phyloP scores from a whole-genome alignment of 2,797 vertebrate species.

The Coccyzus lansbergi region DNA sequence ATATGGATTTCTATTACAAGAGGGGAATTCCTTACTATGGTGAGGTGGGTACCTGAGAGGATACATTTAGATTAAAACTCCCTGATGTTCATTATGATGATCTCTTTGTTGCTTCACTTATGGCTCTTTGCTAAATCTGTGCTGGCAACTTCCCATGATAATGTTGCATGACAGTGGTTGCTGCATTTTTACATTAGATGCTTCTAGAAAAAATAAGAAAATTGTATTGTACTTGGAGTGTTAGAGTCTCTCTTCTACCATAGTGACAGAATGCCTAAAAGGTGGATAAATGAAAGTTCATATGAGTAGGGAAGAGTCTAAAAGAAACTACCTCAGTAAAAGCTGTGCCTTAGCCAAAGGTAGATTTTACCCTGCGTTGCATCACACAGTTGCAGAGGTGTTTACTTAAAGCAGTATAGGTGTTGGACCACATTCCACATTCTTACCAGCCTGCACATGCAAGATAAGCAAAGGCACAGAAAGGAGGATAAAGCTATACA shows the following conservation, averaged over 20 bases:
- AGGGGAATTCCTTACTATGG: conserved; percentile 68
- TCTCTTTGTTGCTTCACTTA: not conserved
- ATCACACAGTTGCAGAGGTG: not conserved
- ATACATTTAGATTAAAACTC: not conserved
- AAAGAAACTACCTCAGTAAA: not conserved
- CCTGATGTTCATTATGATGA: not conserved
- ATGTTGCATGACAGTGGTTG: not conserved
- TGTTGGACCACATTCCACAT: not conserved
- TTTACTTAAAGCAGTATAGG: not conserved
- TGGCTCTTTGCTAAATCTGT: not conserved
- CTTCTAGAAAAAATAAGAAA: not conserved
- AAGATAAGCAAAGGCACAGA: not conserved
- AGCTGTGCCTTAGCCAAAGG: not conserved
- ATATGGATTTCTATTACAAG: conserved; percentile 67
- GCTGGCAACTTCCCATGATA: not conserved
- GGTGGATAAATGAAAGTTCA: not conserved
- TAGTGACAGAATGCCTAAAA: not conserved
- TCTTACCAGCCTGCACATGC: not conserved
- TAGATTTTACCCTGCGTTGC: not conserved
- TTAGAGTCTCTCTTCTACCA: not conserved
- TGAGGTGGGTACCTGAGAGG: conserved; percentile 33
- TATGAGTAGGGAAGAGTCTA: not conserved
- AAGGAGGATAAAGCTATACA: not conserved
- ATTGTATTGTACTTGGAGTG: not conserved
- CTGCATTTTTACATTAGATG: not conserved